These are phyloP conservation scores for Actinernus sp. DNA, from an alignment of 92 coral and sea anemone genomes.

Conservation along the genomic window DNA sequence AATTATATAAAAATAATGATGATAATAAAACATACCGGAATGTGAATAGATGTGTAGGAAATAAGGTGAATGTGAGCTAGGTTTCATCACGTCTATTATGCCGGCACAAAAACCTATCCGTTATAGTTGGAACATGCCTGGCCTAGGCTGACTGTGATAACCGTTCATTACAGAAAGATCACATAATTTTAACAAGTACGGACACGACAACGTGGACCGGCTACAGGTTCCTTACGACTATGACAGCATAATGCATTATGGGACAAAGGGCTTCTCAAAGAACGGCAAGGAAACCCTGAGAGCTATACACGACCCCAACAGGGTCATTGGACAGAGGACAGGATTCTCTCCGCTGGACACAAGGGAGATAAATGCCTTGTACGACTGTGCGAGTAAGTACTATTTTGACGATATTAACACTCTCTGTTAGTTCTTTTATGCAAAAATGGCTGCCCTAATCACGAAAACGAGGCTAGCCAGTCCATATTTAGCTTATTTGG, in stretches of 20 bases:
- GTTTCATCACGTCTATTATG: too few species aligned
- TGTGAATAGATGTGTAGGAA: too few species aligned
- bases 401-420: too few species aligned
- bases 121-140: background rate
- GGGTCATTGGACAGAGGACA: conserved; percentile 68
- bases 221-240: conserved; percentile 86
- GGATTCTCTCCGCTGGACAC: conserved; percentile 80
- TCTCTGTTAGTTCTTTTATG: too few species aligned
- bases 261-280: conserved; percentile 77
- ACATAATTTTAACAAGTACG: conserved; percentile 81
- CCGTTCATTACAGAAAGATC: conserved; percentile 38
- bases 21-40: too few species aligned
- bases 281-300: conserved; percentile 78
- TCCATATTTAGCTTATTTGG: too few species aligned
- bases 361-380: conserved; percentile 79
- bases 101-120: too few species aligned
- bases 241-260: conserved; percentile 93
- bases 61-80: too few species aligned
- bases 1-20: too few species aligned
- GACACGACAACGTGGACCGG: conserved; percentile 63
- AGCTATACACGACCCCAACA: conserved; percentile 67
- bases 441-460: too few species aligned
- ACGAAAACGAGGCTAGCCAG: too few species aligned
- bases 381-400: conserved; percentile 89
- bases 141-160: background rate